phyloP scores from a whole-genome alignment of 1,140 invertebrate species.

The Eupeodes corollae region DNA sequence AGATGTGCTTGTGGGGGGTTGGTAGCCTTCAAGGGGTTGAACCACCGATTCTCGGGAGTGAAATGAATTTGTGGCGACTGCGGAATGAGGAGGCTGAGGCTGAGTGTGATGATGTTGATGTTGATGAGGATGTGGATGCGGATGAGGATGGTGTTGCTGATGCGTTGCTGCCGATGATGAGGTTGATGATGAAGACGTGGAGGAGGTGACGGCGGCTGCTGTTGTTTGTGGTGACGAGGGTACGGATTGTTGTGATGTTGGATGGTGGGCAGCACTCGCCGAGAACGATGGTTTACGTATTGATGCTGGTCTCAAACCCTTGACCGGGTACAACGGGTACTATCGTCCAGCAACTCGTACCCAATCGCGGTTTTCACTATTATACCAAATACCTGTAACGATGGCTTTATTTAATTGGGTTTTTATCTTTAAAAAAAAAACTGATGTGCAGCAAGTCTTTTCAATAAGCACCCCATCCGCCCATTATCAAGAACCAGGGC shows the following conservation, averaged over 20 bases:
- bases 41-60: not conserved
- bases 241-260: not conserved
- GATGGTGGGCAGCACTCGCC: constrained; percentile 24
- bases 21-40: not conserved
- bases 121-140: no score
- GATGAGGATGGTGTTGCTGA: no score
- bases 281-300: constrained; percentile 33
- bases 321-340: constrained; percentile 38
- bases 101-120: constrained; percentile 2
- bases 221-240: not conserved
- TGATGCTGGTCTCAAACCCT: constrained; percentile 37
- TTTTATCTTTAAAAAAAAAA: no score
- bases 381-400: constrained; percentile 36
- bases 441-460: no score
- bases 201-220: not conserved
- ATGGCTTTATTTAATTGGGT: not conserved
- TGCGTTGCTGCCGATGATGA: constrained; percentile 8
- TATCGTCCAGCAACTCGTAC: constrained; percentile 38
- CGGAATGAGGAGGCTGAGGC: not conserved
- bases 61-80: no score
- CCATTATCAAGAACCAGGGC: no score
- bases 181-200: constrained; percentile 6
- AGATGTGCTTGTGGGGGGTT: not conserved
- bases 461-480: no score
- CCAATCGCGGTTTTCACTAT: constrained; percentile 37